Conservation (phyloP, 2,888 invertebrate species). For the Amphipyra tragopoginis region DNA sequence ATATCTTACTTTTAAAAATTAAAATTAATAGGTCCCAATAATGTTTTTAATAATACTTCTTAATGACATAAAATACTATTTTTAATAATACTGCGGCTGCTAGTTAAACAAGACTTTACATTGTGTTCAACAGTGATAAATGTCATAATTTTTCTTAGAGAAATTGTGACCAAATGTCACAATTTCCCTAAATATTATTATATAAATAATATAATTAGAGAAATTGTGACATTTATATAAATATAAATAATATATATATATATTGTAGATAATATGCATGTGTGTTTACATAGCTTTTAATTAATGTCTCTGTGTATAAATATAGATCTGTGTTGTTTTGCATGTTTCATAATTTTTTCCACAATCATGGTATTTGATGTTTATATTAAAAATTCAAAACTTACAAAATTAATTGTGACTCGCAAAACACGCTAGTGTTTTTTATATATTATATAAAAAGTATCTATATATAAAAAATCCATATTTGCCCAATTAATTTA, state of each 20-base stretch:
- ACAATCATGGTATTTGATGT: conserved; percentile 42
- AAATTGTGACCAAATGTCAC: conserved; percentile 22
- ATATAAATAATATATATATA: background rate
- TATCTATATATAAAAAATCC: background rate
- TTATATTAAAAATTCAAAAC: background rate
- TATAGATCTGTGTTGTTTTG: conserved; percentile 50
- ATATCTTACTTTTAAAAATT: too few relatives aligned
- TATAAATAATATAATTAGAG: too few relatives aligned
- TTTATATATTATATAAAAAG: background rate
- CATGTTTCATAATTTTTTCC: conserved; percentile 60
- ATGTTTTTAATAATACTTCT: background rate
- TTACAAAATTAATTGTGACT: conserved; percentile 1
- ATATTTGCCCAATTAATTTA: conserved; percentile 19
- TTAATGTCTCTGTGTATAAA: conserved; percentile 39
- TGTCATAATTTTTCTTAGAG: conserved; percentile 10
- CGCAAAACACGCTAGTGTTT: background rate
- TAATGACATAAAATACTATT: too few relatives aligned
- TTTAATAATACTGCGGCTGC: background rate
- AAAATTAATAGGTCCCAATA: too few relatives aligned
- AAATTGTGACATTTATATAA: conserved; percentile 1
- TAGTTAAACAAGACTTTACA: conserved; percentile 1
- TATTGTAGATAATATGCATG: conserved; percentile 49
- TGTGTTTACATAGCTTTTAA: conserved; percentile 33
- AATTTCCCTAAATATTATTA: too few relatives aligned
- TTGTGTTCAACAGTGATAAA: conserved; percentile 30